These are phyloP conservation scores for Troides oblongomaculatus DNA, from an alignment of 2,888 invertebrate genomes.

Conservation along the genomic window DNA sequence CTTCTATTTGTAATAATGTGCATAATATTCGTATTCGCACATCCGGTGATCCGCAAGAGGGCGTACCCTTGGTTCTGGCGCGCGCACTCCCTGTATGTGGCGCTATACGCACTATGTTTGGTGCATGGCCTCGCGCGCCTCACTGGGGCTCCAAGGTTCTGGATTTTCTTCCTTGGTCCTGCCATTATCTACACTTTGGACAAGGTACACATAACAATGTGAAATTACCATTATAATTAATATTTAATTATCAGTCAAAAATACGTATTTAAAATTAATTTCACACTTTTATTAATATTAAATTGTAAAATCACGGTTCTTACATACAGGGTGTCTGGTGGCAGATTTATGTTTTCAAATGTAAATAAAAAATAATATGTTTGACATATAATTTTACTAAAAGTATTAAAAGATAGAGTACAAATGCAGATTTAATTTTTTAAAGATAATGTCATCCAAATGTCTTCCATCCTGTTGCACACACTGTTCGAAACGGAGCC, in stretches of 20 bases:
- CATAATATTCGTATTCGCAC: conserved; percentile 97
- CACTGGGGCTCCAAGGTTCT: conserved; percentile 94
- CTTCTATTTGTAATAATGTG: conserved; percentile 94
- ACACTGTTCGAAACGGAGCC: too few relatives aligned
- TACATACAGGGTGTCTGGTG: too few relatives aligned
- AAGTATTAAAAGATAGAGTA: too few relatives aligned
- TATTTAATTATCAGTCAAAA: background rate
- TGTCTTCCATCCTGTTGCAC: too few relatives aligned
- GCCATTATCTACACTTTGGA: conserved; percentile 94
- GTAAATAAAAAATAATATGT: too few relatives aligned
- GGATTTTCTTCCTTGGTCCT: conserved; percentile 96
- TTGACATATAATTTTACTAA: too few relatives aligned
- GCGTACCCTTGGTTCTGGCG: conserved; percentile 98
- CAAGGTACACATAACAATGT: conserved; percentile 78
- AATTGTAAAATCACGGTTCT: too few relatives aligned
- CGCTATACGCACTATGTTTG: conserved; percentile 90
- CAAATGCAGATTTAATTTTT: too few relatives aligned
- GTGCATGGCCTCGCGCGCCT: conserved; percentile 95
- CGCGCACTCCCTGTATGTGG: conserved; percentile 93
- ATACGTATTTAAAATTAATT: background rate
- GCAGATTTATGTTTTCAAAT: too few relatives aligned
- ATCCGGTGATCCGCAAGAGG: conserved; percentile 93
- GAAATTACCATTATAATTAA: background rate
- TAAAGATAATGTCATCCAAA: too few relatives aligned
- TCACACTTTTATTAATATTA: too few relatives aligned